Evolutionary conservation across 2,888 invertebrate species (phyloP).

Genomic region (Dolichomitus sp.): DNA sequence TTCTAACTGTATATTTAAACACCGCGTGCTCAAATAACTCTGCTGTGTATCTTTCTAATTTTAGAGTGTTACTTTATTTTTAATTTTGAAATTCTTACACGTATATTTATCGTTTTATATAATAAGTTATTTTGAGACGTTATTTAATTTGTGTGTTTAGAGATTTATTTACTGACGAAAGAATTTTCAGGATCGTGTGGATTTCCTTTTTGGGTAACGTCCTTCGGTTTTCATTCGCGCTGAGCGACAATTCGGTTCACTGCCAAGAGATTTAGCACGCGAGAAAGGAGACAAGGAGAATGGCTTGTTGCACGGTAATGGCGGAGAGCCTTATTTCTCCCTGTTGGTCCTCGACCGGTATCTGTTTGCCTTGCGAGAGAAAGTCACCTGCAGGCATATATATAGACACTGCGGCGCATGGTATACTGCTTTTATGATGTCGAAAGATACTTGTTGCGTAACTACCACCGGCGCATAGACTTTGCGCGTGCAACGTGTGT

Average conservation of each 20-base stretch:
- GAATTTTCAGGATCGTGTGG: slow-evolving; percentile 18
- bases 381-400: slow-evolving; percentile 69
- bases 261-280: slow-evolving; percentile 71
- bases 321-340: slow-evolving; percentile 7
- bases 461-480: slow-evolving; percentile 17
- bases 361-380: slow-evolving; percentile 67
- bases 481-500: slow-evolving; percentile 1
- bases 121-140: background rate
- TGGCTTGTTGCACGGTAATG: slow-evolving; percentile 43
- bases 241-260: slow-evolving; percentile 72
- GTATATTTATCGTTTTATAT: background rate
- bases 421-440: slow-evolving; percentile 44
- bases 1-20: slow-evolving; percentile 28
- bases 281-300: slow-evolving; percentile 67
- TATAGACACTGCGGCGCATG: slow-evolving; percentile 22
- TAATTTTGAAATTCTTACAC: background rate
- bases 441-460: slow-evolving; percentile 52
- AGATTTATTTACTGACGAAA: background rate
- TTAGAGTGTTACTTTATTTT: background rate
- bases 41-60: background rate
- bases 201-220: slow-evolving; percentile 48
- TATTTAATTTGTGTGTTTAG: background rate
- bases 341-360: slow-evolving; percentile 60
- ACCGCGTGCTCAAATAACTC: slow-evolving; percentile 4
- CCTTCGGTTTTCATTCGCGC: slow-evolving; percentile 47